These are phyloP conservation scores for Hemichromis elongatus DNA, from an alignment of 2,113 vertebrate genomes.

Conservation along the genomic window DNA sequence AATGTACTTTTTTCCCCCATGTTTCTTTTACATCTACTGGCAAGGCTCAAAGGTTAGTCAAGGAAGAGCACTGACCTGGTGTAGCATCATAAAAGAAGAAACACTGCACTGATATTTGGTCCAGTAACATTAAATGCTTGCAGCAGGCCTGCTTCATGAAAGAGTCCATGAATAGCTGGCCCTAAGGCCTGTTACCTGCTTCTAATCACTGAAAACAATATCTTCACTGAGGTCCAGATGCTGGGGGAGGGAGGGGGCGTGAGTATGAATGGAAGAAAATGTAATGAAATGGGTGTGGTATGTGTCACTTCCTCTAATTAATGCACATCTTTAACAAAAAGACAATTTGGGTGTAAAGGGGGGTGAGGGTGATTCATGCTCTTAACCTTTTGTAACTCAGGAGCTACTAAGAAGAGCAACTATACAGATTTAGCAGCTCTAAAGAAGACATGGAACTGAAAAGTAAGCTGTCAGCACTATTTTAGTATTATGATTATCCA, in stretches of 20 bases:
- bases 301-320: background rate
- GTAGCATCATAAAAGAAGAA: background rate
- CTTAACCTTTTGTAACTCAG: background rate
- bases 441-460: background rate
- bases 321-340: background rate
- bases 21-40: background rate
- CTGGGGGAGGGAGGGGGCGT: too few relatives aligned
- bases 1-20: background rate
- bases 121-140: background rate
- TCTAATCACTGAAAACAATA: background rate
- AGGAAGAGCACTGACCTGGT: background rate
- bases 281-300: background rate
- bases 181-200: background rate
- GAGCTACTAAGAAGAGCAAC: background rate
- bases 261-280: background rate
- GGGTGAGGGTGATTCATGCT: background rate
- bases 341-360: too few relatives aligned
- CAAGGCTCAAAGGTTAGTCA: background rate
- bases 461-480: background rate
- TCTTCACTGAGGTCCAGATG: background rate
- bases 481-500: slow-evolving; percentile 23
- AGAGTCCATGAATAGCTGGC: background rate
- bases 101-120: background rate
- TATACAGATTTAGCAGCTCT: background rate
- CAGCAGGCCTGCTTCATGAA: background rate